phyloP scores from a whole-genome alignment of 1,140 invertebrate genomes.

The Plutomurus gul region DNA sequence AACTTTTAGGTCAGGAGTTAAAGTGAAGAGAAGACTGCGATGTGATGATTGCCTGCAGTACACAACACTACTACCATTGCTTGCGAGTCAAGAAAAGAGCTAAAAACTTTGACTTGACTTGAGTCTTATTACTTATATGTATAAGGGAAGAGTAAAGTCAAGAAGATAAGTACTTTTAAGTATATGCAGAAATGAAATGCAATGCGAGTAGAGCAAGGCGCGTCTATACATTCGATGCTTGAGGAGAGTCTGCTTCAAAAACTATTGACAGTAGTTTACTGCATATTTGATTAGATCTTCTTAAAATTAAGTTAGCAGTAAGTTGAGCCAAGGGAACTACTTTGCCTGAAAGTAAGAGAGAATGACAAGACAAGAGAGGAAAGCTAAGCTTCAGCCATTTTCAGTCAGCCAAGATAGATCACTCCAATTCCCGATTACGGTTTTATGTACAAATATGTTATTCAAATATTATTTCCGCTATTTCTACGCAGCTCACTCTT shows the following conservation, averaged over 20 bases:
- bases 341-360: neutral
- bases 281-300: constrained; percentile 1
- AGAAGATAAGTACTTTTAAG: too few species aligned
- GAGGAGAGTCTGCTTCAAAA: neutral
- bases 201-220: too few species aligned
- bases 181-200: too few species aligned
- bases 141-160: too few species aligned
- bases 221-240: too few species aligned
- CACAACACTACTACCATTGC: neutral
- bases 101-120: too few species aligned
- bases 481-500: too few species aligned
- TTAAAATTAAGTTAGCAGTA: constrained; percentile 6
- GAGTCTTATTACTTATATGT: too few species aligned
- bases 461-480: too few species aligned
- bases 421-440: too few species aligned
- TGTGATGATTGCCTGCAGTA: constrained; percentile 8
- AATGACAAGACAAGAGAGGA: neutral
- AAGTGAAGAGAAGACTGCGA: constrained; percentile 21
- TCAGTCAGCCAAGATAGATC: constrained; percentile 6
- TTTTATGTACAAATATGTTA: too few species aligned
- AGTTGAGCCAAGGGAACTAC: neutral
- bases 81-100: too few species aligned
- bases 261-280: neutral
- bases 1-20: constrained; percentile 12
- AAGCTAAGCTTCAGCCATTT: neutral